Conservation (phyloP, 1,140 invertebrate species). For the Drosophila kepulauana region DNA sequence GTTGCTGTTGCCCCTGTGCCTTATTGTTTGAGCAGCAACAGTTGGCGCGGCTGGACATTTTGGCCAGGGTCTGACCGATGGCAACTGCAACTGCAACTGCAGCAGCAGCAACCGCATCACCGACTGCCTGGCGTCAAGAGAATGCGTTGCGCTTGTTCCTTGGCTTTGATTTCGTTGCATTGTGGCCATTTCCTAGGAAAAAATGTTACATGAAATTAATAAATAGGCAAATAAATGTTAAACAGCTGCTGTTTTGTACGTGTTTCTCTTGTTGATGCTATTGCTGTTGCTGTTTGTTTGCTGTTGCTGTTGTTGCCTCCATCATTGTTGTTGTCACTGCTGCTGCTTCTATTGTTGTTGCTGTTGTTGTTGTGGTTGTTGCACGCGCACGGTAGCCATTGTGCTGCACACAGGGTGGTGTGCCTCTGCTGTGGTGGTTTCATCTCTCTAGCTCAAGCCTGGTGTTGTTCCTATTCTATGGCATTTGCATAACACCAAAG, state of each 20-base stretch:
- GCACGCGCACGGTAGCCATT: conserved; percentile 82
- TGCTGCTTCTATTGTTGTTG: conserved; percentile 22
- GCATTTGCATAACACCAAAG: conserved; percentile 77
- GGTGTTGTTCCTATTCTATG: conserved; percentile 62
- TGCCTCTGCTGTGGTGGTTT: neutral
- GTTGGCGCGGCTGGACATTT: conserved; percentile 74
- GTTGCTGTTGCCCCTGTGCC: conserved; percentile 42
- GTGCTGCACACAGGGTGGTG: conserved; percentile 80
- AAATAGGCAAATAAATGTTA: conserved; percentile 84
- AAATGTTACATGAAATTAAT: conserved; percentile 84
- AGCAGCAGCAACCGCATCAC: conserved; percentile 25
- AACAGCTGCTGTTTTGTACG: conserved; percentile 82
- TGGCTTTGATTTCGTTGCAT: conserved; percentile 80
- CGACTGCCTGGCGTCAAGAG: conserved; percentile 83
- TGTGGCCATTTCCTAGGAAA: conserved; percentile 81
- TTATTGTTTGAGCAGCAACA: conserved; percentile 65
- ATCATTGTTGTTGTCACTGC: conserved; percentile 16
- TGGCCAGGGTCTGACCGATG: conserved; percentile 49
- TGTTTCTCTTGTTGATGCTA: conserved; percentile 53
- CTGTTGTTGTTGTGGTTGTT: conserved; percentile 50
- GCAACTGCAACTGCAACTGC: conserved; percentile 30
- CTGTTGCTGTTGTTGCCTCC: conserved; percentile 17
- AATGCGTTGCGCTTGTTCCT: conserved; percentile 81
- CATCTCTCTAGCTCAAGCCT: conserved; percentile 25
- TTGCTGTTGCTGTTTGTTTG: conserved; percentile 31